A percentile compares a stretch with the other conserved stretches of the same genome.
Conservation (phyloP, 1,140 invertebrate genomes). For the Drosophila kanapiae region DNA sequence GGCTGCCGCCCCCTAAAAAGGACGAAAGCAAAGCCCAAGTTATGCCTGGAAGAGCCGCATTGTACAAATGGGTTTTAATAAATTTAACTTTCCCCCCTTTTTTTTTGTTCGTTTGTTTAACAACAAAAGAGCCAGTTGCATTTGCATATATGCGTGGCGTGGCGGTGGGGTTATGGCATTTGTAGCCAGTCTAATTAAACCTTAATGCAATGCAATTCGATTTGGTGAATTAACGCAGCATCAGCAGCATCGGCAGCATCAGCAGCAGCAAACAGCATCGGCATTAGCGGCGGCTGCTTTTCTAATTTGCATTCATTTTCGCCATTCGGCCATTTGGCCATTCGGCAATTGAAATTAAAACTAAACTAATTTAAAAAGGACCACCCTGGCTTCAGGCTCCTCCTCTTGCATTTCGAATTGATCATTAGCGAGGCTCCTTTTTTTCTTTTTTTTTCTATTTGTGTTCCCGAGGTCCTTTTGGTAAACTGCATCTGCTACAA, state of each 20-base stretch:
- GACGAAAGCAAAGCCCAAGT: constrained; percentile 47
- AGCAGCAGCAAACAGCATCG: not conserved
- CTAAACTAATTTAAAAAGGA: constrained; percentile 71
- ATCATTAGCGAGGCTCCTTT: constrained; percentile 7
- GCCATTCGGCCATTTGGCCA: constrained; percentile 7
- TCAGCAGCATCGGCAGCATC: not conserved
- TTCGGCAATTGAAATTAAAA: constrained; percentile 65
- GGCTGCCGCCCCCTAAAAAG: not conserved
- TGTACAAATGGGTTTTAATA: constrained; percentile 76
- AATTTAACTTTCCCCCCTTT: constrained; percentile 55
- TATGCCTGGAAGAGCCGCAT: constrained; percentile 63
- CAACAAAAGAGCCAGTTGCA: constrained; percentile 33
- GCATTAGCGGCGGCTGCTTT: constrained; percentile 39
- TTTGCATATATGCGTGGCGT: constrained; percentile 28
- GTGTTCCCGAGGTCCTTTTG: constrained; percentile 27
- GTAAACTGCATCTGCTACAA: constrained; percentile 74
- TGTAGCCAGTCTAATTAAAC: constrained; percentile 60
- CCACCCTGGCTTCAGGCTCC: not conserved
- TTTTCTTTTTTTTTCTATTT: constrained; percentile 12
- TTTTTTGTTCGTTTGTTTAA: constrained; percentile 36
- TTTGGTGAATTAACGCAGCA: constrained; percentile 69
- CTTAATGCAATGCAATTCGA: constrained; percentile 74
- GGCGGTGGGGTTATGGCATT: constrained; percentile 27
- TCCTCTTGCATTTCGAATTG: constrained; percentile 2
- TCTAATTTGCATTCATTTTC: constrained; percentile 72